Conservation (phyloP, 2,888 invertebrate genomes). For the Thymelicus lineola region DNA sequence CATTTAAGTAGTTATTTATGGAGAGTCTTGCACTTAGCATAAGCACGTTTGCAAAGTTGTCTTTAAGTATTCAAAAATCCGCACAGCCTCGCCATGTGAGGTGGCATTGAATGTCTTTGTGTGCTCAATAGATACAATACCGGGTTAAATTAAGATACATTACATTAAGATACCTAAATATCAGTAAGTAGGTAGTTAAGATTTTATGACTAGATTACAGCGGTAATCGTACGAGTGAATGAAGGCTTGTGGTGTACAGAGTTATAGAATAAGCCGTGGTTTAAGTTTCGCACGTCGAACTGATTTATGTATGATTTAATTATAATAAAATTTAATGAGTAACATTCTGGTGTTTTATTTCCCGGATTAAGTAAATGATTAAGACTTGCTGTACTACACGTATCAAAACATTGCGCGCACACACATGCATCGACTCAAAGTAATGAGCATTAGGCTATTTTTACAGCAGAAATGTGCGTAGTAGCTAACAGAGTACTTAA, state of each 20-base stretch:
- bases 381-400: no score
- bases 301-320: slow-evolving; percentile 54
- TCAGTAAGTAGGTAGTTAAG: slow-evolving; percentile 12
- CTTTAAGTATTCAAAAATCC: not conserved
- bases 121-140: slow-evolving; percentile 9
- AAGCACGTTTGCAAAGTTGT: slow-evolving; percentile 2
- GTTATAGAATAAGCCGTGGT: slow-evolving; percentile 54
- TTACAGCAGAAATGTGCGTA: no score
- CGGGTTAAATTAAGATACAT: slow-evolving; percentile 11
- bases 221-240: slow-evolving; percentile 42
- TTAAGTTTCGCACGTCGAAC: slow-evolving; percentile 53
- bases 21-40: slow-evolving; percentile 23
- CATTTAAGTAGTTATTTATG: not conserved
- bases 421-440: no score
- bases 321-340: slow-evolving; percentile 59
- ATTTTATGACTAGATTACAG: slow-evolving; percentile 28
- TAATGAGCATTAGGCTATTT: no score
- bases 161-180: slow-evolving; percentile 22
- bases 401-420: no score
- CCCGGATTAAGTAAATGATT: not conserved
- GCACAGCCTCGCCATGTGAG: not conserved
- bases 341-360: slow-evolving; percentile 49
- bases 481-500: no score
- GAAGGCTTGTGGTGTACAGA: slow-evolving; percentile 58
- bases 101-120: slow-evolving; percentile 28